Evolutionary conservation across 2,888 invertebrate species (phyloP), one percentile per base, ranked within the genome.

Genomic region (Caenorhabditis auriculariae): DNA sequence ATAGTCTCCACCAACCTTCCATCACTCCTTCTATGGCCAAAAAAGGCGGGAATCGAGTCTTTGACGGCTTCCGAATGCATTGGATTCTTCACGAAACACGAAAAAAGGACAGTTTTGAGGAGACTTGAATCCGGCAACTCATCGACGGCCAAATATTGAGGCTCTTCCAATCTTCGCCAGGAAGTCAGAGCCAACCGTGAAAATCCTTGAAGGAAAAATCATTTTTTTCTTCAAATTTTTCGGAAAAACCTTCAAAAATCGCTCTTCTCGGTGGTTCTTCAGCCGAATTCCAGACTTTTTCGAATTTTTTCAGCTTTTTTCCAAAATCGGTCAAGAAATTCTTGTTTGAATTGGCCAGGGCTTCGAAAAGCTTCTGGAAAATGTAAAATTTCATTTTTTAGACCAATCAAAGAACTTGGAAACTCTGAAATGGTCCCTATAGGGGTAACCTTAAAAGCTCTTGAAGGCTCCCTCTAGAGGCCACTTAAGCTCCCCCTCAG

Each of bases 261-360:
- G 27, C 37, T 23, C 35, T 23, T 19, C 44, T 57, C 1, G 41
- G n/a, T 1, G 51, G 48, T 6, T 57, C 51, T 1, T 17, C 17
- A 43, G 50, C 54, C 23, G 47, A 51, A n/a, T 39, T 58, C 58
- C 58, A 58, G 2, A 54, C 15, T 29, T 58, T 62, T 24, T 62
- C 54, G 17, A 62, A 24, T 47, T 62, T 62, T 19, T 24, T 46
- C 21, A 12, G 27, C 12, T 38, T 43, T 19, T 42, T n/a, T 29
- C 50, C 45, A 6, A n/a, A 15, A 17, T 50, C 38, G 2, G n/a
- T 12, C 6, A 29, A 1, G 12, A 32, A 21, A 6, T 9, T 17
- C 24, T 26, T 28, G 2, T 41, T 9, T 2, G 12, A 19, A 0
- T 12, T n/a, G 1, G 26, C 6, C 17, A 60, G 26, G 2, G 39